Evolutionary conservation across 2,113 vertebrate genomes (phyloP).

Genomic region (Arothron firmamentum): DNA sequence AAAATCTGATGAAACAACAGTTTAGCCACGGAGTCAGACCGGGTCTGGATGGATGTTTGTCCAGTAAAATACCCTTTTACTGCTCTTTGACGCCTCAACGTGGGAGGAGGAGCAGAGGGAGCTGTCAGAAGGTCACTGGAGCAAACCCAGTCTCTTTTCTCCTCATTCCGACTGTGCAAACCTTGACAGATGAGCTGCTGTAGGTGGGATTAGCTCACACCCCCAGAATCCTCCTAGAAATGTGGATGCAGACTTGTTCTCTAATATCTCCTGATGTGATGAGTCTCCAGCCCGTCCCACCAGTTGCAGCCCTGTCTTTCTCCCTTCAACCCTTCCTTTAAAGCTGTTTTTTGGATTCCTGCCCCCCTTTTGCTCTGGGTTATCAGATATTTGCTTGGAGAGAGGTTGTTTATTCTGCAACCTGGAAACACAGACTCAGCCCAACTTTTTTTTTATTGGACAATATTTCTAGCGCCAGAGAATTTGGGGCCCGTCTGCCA

Average conservation of each 20-base stretch:
- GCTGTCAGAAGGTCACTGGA: background rate
- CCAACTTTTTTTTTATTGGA: constrained; percentile 43
- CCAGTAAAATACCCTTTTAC: constrained; percentile 11
- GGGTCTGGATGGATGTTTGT: constrained; percentile 27
- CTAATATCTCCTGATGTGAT: no score
- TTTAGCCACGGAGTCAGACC: constrained; percentile 14
- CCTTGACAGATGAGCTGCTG: background rate
- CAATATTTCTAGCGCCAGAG: constrained; percentile 32
- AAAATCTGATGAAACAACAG: constrained; percentile 41
- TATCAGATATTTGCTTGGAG: constrained; percentile 16
- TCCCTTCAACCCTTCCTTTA: background rate
- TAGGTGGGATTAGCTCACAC: background rate
- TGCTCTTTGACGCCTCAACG: background rate
- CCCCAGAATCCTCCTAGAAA: no score
- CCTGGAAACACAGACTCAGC: constrained; percentile 32
- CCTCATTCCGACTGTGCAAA: background rate
- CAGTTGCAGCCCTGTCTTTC: background rate
- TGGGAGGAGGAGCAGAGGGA: constrained; percentile 1
- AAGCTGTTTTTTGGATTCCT: no score
- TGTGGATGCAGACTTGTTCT: background rate
- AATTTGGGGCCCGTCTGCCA: constrained; percentile 8
- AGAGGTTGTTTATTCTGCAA: constrained; percentile 30
- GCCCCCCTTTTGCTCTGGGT: constrained; percentile 3
- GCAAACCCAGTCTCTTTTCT: background rate
- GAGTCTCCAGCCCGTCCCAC: background rate